These are phyloP conservation scores for Platycheirus rosarum DNA, from an alignment of 2,888 invertebrate species.

Conservation along the genomic window DNA sequence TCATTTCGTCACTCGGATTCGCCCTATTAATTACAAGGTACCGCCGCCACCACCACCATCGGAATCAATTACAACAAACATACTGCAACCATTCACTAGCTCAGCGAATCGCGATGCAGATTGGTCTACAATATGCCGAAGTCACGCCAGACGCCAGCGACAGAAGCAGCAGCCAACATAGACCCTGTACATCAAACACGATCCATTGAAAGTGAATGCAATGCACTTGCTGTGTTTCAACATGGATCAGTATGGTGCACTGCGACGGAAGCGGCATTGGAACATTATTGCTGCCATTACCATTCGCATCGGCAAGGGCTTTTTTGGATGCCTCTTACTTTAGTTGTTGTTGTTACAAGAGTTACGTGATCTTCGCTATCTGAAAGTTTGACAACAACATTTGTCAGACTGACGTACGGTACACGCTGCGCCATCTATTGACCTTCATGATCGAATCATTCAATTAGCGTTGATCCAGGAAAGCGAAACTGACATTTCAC, in stretches of 20 bases:
- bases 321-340: constrained; percentile 47
- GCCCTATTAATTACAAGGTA: constrained; percentile 67
- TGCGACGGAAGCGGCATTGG: neutral
- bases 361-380: constrained; percentile 60
- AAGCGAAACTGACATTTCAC: constrained; percentile 68
- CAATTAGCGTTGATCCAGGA: constrained; percentile 54
- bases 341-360: constrained; percentile 13
- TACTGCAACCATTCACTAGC: constrained; percentile 45
- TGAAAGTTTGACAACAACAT: constrained; percentile 54
- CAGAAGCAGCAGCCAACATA: constrained; percentile 14
- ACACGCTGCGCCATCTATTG: constrained; percentile 59
- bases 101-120: too few species aligned
- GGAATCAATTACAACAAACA: constrained; percentile 14
- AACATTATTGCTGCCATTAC: neutral
- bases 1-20: constrained; percentile 69
- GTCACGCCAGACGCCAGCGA: constrained; percentile 3
- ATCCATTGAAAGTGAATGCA: constrained; percentile 70
- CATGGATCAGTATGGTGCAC: neutral
- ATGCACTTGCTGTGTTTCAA: constrained; percentile 54
- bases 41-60: constrained; percentile 11
- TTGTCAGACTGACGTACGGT: constrained; percentile 44
- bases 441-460: constrained; percentile 65
- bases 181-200: constrained; percentile 24
- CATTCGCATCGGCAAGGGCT: constrained; percentile 50
- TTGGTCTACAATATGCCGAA: constrained; percentile 13